Base-by-base conservation (phyloP, 2,113 vertebrate genomes). In the Cyanistes caeruleus region DNA sequence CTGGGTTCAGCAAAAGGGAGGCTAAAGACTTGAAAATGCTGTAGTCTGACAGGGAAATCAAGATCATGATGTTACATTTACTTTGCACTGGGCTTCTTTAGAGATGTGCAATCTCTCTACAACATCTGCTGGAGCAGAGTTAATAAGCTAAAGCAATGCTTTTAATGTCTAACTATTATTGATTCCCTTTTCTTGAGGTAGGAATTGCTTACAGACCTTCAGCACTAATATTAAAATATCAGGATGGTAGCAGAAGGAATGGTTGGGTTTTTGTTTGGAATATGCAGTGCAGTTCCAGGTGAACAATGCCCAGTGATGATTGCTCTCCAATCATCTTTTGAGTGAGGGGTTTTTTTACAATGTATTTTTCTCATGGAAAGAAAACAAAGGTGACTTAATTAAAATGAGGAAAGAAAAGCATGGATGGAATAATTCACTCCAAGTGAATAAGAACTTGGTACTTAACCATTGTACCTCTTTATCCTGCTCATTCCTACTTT, bases 101-200 rank as follows among this genome's bases (percentile, higher is more conserved):
- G 75, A 69, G 62, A 37, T 10, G 31, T 43, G 85, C 51, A 85
- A 80, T 51, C 15, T 76, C 44, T 44, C 52, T 74, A 48, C 24
- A 48, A 7, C 13, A 23, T 44, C 59, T 77, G 23, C 49, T 69
- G 69, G 75, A 53, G 75, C 16, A 75, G 31, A 82, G 33, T 81
- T 90, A 63, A 88, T 85, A 80, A 83, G 48, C 19, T 63, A 25
- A 64, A 92, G 28, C 64, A 90, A 87, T 43, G 39, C 30, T 95
- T 91, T 88, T 63, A 33, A 48, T 37, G 43, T 72, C 64, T 76
- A 60, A 63, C 48, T 81, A 44, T 53, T 84, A 55, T 56, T 55
- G 59, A 46, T 52, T 81, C 9, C 33, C 46, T 81, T 89, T 83
- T 35, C 63, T 60, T 49, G 56, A 70, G 27, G 56, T 5, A 76